Evolutionary conservation across 2,888 invertebrate species (phyloP), one percentile per base, ranked within the genome.

Genomic region (Pyrrhosoma nymphula): DNA sequence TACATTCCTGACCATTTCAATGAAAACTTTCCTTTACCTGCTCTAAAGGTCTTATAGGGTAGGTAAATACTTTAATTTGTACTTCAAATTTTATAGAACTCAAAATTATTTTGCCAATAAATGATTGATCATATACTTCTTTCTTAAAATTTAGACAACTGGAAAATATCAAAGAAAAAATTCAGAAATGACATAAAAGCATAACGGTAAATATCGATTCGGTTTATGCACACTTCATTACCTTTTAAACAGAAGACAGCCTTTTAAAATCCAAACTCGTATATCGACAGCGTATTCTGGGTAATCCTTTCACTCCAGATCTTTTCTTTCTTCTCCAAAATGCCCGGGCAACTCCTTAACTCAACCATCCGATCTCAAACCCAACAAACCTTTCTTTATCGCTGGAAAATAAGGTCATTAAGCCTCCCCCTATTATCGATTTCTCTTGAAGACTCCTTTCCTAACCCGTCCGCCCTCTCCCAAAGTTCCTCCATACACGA

Each of bases 381-480:
- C 35, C 35, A 82, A 35, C 30, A 82, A 82, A 82, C 82, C 35
- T 82, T 82, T 82, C 82, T n/a, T 82, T 82, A 82, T 82, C 82
- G 14, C 14, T 4, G 82, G 30, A 35, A 82, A 82, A 82, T 82
- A 35, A 82, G 35, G 82, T 35, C 82, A 82, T 82, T 35, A 82
- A n/a, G 82, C n/a, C n/a, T 82, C 18, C n/a, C 69, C n/a, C 69
- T 82, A 82, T 35, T 16, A 82, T 82, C 82, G 82, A 82, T 82
- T 82, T 30, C 82, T 18, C 82, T 35, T 18, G 35, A 12, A 30
- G 82, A n/a, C 30, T 30, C 8, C 69, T 1, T 26, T 69, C 69
- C 26, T 69, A 6, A 6, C 82, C 30, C 82, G 35, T 16, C 82
- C 0, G 23, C 1, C n/a, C n/a, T n/a, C 47, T 47, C 47, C 0